Evolutionary conservation across 2,888 invertebrate species (phyloP).

Genomic region (Phlogophora meticulosa): DNA sequence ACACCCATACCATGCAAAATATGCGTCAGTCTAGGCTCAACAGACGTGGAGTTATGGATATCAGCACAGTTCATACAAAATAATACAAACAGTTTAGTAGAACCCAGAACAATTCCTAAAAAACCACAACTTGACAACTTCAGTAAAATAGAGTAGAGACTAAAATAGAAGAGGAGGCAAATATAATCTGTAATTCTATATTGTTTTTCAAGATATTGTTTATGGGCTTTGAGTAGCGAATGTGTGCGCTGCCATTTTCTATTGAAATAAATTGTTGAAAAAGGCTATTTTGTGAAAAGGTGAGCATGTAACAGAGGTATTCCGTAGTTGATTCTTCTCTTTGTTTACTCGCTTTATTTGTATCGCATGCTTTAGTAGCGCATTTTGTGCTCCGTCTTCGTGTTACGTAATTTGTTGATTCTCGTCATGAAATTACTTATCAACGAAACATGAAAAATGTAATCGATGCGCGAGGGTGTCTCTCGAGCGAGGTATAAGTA

Average conservation of each 20-base stretch:
- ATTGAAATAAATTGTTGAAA: slow-evolving; percentile 75
- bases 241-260: slow-evolving; percentile 89
- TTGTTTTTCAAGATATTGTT: slow-evolving; percentile 69
- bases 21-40: no score
- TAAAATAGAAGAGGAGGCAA: neutral
- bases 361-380: slow-evolving; percentile 77
- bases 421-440: slow-evolving; percentile 83
- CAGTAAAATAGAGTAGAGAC: slow-evolving; percentile 2
- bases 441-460: slow-evolving; percentile 79
- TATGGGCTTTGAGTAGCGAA: slow-evolving; percentile 79
- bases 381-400: slow-evolving; percentile 74
- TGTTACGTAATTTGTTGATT: slow-evolving; percentile 90
- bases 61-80: no score
- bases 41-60: no score
- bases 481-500: slow-evolving; percentile 79
- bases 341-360: slow-evolving; percentile 71
- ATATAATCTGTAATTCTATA: slow-evolving; percentile 14
- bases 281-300: slow-evolving; percentile 80
- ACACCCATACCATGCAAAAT: no score
- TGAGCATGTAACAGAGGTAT: slow-evolving; percentile 85
- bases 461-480: slow-evolving; percentile 77
- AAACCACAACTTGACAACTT: no score
- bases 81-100: no score
- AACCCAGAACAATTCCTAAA: no score
- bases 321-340: slow-evolving; percentile 64